These are phyloP conservation scores for Drosophila simulans DNA, from an alignment of 1,140 invertebrate species.

Conservation along the genomic window DNA sequence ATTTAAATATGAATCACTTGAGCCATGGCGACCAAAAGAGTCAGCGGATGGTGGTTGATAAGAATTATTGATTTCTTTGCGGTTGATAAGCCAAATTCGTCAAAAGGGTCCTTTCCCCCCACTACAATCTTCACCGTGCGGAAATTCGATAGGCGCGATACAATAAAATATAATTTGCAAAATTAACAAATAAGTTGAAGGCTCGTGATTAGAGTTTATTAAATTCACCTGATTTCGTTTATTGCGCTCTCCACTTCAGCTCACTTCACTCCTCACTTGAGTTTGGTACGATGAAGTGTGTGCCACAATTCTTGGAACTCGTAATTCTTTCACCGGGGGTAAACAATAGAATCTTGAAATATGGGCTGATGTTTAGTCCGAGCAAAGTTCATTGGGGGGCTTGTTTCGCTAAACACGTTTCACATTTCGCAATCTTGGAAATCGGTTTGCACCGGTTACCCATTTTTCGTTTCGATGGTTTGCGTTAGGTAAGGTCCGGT, in stretches of 20 bases:
- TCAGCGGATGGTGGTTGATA: slow-evolving; percentile 28
- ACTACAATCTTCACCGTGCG: not conserved
- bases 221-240: slow-evolving; percentile 75
- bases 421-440: slow-evolving; percentile 35
- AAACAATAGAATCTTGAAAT: slow-evolving; percentile 36
- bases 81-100: slow-evolving; percentile 45
- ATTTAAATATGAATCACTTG: slow-evolving; percentile 49
- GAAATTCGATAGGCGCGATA: slow-evolving; percentile 38
- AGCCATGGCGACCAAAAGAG: slow-evolving; percentile 3
- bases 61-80: slow-evolving; percentile 49
- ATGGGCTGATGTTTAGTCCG: slow-evolving; percentile 39
- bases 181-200: slow-evolving; percentile 59
- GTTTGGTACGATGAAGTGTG: not conserved
- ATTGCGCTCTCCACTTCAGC: slow-evolving; percentile 39
- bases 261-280: not conserved
- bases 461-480: slow-evolving; percentile 8
- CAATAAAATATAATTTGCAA: slow-evolving; percentile 62
- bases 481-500: slow-evolving; percentile 47
- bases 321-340: slow-evolving; percentile 12
- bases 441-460: slow-evolving; percentile 16
- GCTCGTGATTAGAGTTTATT: slow-evolving; percentile 66
- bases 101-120: slow-evolving; percentile 4
- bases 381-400: slow-evolving; percentile 40
- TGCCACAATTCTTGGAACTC: slow-evolving; percentile 31
- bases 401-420: slow-evolving; percentile 31